Conservation (phyloP, 2,113 vertebrate species). For the Hemibagrus wyckioides region DNA sequence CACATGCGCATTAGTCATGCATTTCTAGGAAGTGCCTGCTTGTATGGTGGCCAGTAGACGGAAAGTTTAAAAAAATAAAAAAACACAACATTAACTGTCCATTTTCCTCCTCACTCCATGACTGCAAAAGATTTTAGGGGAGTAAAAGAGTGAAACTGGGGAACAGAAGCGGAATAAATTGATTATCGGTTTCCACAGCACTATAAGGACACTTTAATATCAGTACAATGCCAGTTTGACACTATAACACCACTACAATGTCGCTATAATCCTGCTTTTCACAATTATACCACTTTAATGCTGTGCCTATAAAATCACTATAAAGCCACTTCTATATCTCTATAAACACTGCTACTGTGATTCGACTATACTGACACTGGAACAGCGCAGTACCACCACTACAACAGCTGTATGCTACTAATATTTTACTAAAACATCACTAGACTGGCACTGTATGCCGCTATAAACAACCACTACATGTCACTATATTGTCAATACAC, state of each 20-base stretch:
- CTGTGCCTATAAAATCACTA: neutral
- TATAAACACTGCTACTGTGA: neutral
- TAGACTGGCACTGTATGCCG: too few species aligned
- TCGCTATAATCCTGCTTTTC: neutral
- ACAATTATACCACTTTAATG: neutral
- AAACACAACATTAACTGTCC: neutral
- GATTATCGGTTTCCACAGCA: neutral
- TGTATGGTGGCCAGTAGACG: neutral
- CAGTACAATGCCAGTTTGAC: neutral
- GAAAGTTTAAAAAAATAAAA: neutral
- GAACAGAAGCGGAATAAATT: neutral
- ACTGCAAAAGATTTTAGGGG: neutral
- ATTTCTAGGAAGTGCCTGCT: slow-evolving; percentile 44
- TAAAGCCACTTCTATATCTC: neutral
- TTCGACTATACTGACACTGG: too few species aligned
- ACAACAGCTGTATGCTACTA: too few species aligned
- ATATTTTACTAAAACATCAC: too few species aligned
- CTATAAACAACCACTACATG: too few species aligned
- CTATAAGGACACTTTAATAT: neutral
- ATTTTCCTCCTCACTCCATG: neutral
- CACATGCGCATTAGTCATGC: slow-evolving; percentile 56
- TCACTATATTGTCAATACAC: too few species aligned
- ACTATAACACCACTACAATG: neutral
- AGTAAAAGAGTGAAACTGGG: neutral
- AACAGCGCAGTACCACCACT: too few species aligned